phyloP scores from a whole-genome alignment of 2,888 invertebrate genomes.

The Yponomeuta malinellus region DNA sequence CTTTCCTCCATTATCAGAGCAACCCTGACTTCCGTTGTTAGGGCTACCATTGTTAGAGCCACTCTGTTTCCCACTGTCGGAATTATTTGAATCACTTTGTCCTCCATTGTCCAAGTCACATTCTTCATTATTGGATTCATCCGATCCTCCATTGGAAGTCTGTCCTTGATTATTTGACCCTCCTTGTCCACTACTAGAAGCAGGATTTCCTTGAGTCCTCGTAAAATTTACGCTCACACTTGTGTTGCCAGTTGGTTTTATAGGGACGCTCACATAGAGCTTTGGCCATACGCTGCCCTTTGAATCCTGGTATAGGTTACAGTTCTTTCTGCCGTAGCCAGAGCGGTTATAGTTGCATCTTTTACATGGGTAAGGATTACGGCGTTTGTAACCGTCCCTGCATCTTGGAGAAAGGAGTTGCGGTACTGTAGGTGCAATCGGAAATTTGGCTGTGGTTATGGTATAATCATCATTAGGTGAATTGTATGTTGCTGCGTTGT shows the following conservation, averaged over 20 bases:
- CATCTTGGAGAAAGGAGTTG: not conserved
- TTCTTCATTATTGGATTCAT: not conserved
- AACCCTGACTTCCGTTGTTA: not conserved
- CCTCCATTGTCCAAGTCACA: not conserved
- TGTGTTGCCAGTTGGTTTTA: not conserved
- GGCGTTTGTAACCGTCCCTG: not conserved
- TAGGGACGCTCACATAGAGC: not conserved
- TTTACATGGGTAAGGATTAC: not conserved
- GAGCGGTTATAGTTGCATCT: not conserved
- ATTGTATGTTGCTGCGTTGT: not conserved
- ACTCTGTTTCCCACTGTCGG: not conserved
- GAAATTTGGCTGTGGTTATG: not conserved
- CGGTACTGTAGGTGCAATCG: not conserved
- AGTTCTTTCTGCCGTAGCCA: not conserved
- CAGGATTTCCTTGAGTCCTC: not conserved
- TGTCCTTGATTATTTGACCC: not conserved
- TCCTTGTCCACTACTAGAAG: not conserved
- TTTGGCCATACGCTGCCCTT: not conserved
- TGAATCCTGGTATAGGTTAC: not conserved
- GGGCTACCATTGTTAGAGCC: not conserved
- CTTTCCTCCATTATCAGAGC: not conserved
- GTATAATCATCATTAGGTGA: not conserved
- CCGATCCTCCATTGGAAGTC: not conserved
- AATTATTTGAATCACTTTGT: not conserved
- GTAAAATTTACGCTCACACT: not conserved